Evolutionary conservation across 1,140 invertebrate species (phyloP), one percentile per base, ranked within the genome.

Genomic region (Aphelinus atriplicis): DNA sequence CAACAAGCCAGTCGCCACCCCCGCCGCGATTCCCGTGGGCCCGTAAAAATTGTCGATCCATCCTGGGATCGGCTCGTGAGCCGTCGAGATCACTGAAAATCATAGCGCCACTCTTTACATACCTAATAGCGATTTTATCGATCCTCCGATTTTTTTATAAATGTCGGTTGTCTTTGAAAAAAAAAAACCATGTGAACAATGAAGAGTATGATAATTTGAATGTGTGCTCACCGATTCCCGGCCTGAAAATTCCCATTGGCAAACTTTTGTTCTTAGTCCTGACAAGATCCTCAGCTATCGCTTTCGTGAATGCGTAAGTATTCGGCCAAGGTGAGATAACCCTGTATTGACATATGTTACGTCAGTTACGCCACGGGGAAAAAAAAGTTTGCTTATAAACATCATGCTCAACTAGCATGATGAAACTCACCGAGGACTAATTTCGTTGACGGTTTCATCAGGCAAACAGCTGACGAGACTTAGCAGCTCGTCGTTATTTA

Each of bases 41-140:
- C 94, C 94, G 86, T 94, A 95, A 72, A 92, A 89, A 86, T 95
- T 95, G 83, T 96, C 94, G 66, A 94, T 93, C 94, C 94, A 96
- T 57, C 94, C 93, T 64, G 85, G 82, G 56, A 90, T 81, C 65
- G 91, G 91, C 82, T 96, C 94, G 77, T 91, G 90, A 84, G 92
- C 93, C 47, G 92, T 92, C 51, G 93, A 92, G 61, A 93, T 91
- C 70, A 96, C 94, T 90, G 82, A n/a, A 26, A 46, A 63, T 63
- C 46, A 26, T 26, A 26, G 26, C 26, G 26, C 26, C 26, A 26
- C 26, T 63, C 48, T 48, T 47, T 63, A 63, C 45, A 63, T 61
- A 26, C 26, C 26, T 26, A 26, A 26, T 26, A 26, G 26, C 26
- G 26, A 26, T 26, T 26, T 26, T 0, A 26, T 26, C 26, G 26